phyloP scores from a whole-genome alignment of 2,113 vertebrate genomes.

The Microcebus ravelobensis region DNA sequence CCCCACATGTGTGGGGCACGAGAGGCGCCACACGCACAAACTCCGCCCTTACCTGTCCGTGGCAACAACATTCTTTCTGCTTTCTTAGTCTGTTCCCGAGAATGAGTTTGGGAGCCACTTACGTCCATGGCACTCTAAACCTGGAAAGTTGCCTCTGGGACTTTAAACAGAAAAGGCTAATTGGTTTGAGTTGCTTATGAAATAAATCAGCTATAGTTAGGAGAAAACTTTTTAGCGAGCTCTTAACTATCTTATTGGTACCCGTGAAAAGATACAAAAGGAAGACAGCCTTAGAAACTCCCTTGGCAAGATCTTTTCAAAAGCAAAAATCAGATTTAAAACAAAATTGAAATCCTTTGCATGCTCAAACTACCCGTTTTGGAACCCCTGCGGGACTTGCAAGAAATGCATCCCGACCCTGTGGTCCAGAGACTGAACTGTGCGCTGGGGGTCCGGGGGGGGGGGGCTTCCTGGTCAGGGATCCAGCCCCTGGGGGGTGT shows the following conservation, averaged over 20 bases:
- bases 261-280: not conserved
- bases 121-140: not conserved
- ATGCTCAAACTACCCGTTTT: not conserved
- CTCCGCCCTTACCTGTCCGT: not conserved
- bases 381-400: not conserved
- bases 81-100: not conserved
- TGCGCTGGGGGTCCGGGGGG: rapidly evolving
- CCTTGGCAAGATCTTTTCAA: not conserved
- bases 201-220: not conserved
- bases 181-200: not conserved
- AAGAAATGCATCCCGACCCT: not conserved
- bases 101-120: not conserved
- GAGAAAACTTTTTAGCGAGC: not conserved
- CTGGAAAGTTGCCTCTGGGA: not conserved
- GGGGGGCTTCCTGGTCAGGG: not conserved
- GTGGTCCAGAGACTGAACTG: not conserved
- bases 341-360: not conserved
- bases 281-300: not conserved
- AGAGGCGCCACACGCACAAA: not conserved
- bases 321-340: not conserved
- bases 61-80: not conserved
- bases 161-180: not conserved
- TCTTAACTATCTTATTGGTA: not conserved
- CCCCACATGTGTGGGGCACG: not conserved
- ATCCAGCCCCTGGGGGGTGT: not conserved